Percentiles rank a stretch among this genome's conserved stretches.
These are phyloP conservation scores for Drosophila biarmipes DNA, from an alignment of 1,140 invertebrate genomes.

Conservation along the genomic window DNA sequence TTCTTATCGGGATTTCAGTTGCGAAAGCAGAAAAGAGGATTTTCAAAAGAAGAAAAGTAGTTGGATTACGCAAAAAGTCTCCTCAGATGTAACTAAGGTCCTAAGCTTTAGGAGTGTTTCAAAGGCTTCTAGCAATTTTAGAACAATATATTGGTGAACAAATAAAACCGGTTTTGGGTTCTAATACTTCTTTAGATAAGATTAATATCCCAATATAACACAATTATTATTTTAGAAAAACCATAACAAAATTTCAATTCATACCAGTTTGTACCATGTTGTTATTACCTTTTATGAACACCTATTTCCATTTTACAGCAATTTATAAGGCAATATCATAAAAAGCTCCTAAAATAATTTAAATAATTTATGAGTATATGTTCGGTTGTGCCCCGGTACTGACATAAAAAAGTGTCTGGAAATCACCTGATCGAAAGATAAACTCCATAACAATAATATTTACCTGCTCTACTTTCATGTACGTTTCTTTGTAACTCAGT, in stretches of 20 bases:
- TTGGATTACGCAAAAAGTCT: constrained; percentile 11
- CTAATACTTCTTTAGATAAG: too few relatives aligned
- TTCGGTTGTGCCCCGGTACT: not conserved
- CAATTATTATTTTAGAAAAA: too few relatives aligned
- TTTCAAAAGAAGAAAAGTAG: constrained; percentile 23
- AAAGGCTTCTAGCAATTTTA: not conserved
- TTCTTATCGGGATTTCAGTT: constrained; percentile 29
- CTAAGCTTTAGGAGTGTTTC: not conserved
- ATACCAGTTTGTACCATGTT: not conserved
- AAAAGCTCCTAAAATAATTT: not conserved
- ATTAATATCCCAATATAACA: too few relatives aligned
- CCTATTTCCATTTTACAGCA: not conserved
- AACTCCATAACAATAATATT: not conserved
- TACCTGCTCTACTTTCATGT: not conserved
- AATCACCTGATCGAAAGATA: constrained; percentile 1
- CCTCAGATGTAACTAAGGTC: not conserved
- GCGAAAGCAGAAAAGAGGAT: constrained; percentile 21
- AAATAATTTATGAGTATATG: not conserved
- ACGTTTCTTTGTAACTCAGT: not conserved
- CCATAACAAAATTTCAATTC: not conserved
- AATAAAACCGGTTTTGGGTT: too few relatives aligned
- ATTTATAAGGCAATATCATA: not conserved
- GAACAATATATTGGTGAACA: not conserved
- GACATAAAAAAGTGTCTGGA: not conserved
- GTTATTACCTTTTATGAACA: not conserved